phyloP scores from a whole-genome alignment of 2,113 vertebrate genomes.

The Physeter macrocephalus region DNA sequence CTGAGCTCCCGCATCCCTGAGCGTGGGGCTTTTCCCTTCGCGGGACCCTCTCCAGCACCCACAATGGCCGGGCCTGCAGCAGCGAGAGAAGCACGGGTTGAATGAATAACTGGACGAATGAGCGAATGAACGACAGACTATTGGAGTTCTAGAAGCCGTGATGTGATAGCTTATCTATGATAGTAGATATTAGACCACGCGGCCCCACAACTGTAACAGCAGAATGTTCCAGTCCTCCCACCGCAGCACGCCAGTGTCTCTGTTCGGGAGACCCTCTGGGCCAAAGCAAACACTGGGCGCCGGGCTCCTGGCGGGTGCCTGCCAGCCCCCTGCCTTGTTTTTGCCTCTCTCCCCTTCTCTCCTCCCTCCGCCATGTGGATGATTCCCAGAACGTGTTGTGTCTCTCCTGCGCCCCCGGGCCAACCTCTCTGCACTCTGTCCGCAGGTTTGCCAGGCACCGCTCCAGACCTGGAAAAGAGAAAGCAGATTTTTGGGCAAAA shows the following conservation, averaged over 20 bases:
- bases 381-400: fast-evolving
- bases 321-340: not conserved
- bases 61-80: not conserved
- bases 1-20: not conserved
- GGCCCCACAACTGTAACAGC: not conserved
- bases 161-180: not conserved
- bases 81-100: not conserved
- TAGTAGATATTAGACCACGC: not conserved
- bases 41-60: not conserved
- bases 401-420: not conserved
- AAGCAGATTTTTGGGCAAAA: conserved; percentile 95
- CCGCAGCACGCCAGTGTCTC: not conserved
- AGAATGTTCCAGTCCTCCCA: not conserved
- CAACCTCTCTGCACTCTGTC: conserved; percentile 11
- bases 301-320: not conserved
- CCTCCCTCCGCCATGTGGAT: not conserved
- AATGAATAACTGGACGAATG: not conserved
- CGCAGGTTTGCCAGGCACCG: conserved; percentile 90
- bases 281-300: fast-evolving
- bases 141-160: not conserved
- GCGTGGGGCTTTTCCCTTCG: not conserved
- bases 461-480: conserved; percentile 94
- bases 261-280: not conserved
- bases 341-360: not conserved
- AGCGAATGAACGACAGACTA: not conserved